Conservation (phyloP, 2,888 invertebrate genomes). For the Exocentrus adspersus region DNA sequence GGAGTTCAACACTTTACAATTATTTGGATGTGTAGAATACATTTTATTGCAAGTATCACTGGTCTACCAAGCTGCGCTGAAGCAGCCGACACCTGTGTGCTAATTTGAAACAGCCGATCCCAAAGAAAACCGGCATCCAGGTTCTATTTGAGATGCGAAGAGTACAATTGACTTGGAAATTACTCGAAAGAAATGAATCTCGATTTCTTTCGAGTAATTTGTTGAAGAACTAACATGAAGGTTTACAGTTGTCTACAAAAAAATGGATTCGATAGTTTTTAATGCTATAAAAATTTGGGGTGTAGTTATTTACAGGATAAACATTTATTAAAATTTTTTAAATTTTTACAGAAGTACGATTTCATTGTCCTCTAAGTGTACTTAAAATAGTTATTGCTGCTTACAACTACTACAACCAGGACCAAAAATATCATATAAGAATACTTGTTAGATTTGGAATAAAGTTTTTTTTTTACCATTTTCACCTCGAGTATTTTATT, state of each 20-base stretch:
- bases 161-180: slow-evolving; percentile 22
- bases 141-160: slow-evolving; percentile 4
- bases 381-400: slow-evolving; percentile 13
- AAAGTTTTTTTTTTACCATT: background rate
- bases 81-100: slow-evolving; percentile 30
- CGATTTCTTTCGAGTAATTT: slow-evolving; percentile 25
- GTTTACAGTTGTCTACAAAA: slow-evolving; percentile 9
- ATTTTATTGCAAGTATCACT: slow-evolving; percentile 58
- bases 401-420: background rate
- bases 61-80: slow-evolving; percentile 34
- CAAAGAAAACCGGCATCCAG: slow-evolving; percentile 1
- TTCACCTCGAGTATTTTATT: slow-evolving; percentile 15
- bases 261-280: slow-evolving; percentile 1
- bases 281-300: slow-evolving; percentile 29
- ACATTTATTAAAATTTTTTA: slow-evolving; percentile 31
- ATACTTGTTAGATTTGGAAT: background rate
- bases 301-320: slow-evolving; percentile 36
- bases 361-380: slow-evolving; percentile 4
- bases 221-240: slow-evolving; percentile 5
- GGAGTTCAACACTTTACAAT: slow-evolving; percentile 51
- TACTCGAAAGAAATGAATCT: slow-evolving; percentile 25
- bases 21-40: slow-evolving; percentile 49
- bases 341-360: slow-evolving; percentile 12
- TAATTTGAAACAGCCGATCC: slow-evolving; percentile 17
- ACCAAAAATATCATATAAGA: background rate